phyloP scores from a whole-genome alignment of 92 coral and sea anemone genomes.

The Parazoanthus darwini region DNA sequence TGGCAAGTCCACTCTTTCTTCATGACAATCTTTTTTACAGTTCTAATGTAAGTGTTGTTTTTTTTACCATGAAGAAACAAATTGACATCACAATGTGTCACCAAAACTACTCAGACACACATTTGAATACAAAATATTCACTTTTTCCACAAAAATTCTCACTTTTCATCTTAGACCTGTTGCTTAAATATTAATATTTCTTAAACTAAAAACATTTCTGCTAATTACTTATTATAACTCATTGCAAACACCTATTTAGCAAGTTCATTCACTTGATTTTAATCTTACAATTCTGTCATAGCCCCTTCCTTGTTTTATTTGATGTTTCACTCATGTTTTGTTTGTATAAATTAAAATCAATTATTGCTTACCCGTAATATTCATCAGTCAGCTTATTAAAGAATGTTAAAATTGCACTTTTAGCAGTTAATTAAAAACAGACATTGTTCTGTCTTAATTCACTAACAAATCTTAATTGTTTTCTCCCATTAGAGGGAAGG shows the following conservation, averaged over 20 bases:
- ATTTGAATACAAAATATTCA: background rate
- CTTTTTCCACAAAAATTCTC: background rate
- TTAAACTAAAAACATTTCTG: background rate
- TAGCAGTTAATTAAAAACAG: conserved; percentile 1
- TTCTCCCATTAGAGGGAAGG: conserved; percentile 61
- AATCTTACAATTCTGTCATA: background rate
- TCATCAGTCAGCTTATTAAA: background rate
- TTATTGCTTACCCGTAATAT: background rate
- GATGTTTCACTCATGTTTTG: background rate
- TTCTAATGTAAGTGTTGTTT: background rate
- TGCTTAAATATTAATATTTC: background rate
- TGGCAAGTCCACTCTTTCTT: too few species aligned
- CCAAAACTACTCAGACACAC: background rate
- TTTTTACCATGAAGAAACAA: background rate
- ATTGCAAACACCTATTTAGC: background rate
- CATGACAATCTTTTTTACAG: too few species aligned
- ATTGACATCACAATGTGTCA: background rate
- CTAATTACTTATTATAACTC: conserved; percentile 22
- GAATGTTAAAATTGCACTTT: background rate
- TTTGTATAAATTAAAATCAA: background rate
- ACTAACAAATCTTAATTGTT: conserved; percentile 58
- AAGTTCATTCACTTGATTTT: background rate
- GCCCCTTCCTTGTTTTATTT: background rate
- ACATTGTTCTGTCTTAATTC: conserved; percentile 48
- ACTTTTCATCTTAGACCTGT: background rate